Conservation (phyloP, 2,888 invertebrate genomes). For the Polia nebulosa region DNA sequence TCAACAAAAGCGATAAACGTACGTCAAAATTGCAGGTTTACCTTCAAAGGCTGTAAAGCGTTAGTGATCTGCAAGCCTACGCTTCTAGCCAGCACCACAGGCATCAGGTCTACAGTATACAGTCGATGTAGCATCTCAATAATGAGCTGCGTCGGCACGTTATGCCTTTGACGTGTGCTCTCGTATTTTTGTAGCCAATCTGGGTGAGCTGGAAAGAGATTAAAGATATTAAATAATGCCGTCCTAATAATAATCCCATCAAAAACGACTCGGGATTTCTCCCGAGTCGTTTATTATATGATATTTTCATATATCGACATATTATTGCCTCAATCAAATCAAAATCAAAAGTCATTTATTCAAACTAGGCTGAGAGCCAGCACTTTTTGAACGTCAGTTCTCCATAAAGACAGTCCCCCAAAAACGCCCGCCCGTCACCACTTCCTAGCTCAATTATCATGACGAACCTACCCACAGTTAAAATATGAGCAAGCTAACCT, state of each 20-base stretch:
- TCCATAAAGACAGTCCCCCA: no score
- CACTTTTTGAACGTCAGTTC: no score
- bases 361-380: no score
- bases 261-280: not conserved
- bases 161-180: constrained; percentile 95
- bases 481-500: not conserved
- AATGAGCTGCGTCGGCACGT: constrained; percentile 96
- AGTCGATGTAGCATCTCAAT: constrained; percentile 97
- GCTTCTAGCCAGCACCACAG: constrained; percentile 95
- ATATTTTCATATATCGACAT: no score
- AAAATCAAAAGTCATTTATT: no score
- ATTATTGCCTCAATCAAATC: no score
- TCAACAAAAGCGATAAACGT: no score
- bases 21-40: constrained; percentile 72
- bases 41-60: constrained; percentile 94
- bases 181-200: constrained; percentile 96
- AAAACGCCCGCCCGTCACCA: no score
- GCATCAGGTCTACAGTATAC: constrained; percentile 94
- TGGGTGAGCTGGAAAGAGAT: constrained; percentile 90
- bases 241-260: no score
- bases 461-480: not conserved
- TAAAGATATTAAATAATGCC: not conserved
- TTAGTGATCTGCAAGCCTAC: constrained; percentile 95
- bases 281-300: no score
- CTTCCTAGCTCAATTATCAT: not conserved